Conservation (phyloP, 2,113 vertebrate genomes). For the Spea bombifrons region DNA sequence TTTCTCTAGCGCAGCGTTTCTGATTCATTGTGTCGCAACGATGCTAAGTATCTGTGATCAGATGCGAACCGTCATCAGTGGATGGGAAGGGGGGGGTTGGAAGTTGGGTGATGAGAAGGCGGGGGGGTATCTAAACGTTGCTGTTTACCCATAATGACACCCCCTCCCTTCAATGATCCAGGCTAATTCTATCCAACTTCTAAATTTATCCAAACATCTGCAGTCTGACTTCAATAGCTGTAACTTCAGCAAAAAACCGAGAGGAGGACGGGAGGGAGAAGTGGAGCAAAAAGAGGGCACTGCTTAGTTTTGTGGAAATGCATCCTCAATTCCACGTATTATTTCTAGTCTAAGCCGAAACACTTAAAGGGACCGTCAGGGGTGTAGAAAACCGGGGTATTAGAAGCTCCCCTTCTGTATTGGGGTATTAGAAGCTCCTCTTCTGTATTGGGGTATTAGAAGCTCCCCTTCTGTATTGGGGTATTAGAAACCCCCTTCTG, state of each 20-base stretch:
- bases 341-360: neutral
- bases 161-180: constrained; percentile 11
- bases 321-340: neutral
- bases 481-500: too few species aligned
- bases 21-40: neutral
- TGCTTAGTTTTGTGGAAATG: neutral
- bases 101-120: neutral
- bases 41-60: neutral
- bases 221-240: constrained; percentile 21
- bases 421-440: too few species aligned
- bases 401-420: too few species aligned
- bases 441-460: too few species aligned
- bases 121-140: constrained; percentile 13
- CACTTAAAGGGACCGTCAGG: neutral
- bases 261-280: neutral
- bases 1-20: neutral
- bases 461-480: too few species aligned
- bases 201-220: constrained; percentile 46
- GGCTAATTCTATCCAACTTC: constrained; percentile 29
- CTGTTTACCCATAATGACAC: constrained; percentile 24
- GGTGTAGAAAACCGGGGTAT: too few species aligned
- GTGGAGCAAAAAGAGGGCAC: neutral
- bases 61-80: neutral
- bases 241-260: constrained; percentile 29
- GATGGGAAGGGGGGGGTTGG: neutral